Conservation (phyloP, 2,113 vertebrate species). For the Oreotragus oreotragus region DNA sequence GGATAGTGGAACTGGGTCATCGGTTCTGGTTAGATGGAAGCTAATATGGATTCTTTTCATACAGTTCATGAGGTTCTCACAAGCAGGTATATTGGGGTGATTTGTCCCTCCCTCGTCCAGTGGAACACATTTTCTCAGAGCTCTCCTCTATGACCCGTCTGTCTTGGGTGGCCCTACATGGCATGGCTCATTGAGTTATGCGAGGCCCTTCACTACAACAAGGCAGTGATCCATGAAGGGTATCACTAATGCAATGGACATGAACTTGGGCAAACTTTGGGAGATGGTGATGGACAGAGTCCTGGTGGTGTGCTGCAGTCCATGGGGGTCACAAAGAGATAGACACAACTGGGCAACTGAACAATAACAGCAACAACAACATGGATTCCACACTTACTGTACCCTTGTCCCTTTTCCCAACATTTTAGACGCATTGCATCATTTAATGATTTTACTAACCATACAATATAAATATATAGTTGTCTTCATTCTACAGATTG, state of each 20-base stretch:
- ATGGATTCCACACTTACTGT: neutral
- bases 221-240: neutral
- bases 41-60: neutral
- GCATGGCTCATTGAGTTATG: neutral
- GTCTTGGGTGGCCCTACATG: neutral
- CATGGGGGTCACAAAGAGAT: neutral
- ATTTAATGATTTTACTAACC: neutral
- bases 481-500: neutral
- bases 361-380: neutral
- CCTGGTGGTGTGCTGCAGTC: neutral
- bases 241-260: neutral
- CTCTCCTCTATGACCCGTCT: rapidly evolving
- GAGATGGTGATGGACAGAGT: neutral
- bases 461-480: neutral
- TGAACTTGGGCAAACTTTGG: neutral
- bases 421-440: neutral
- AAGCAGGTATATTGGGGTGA: neutral
- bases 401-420: neutral
- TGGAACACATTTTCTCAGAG: neutral
- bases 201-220: neutral
- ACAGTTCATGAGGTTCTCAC: neutral
- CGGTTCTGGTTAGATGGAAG: neutral
- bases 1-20: neutral
- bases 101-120: neutral
- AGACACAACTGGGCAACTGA: neutral